Percentiles rank a stretch among this genome's conserved stretches.
Evolutionary conservation across 1,140 invertebrate species (phyloP).

Genomic region (Pseudomyrmex sp.): DNA sequence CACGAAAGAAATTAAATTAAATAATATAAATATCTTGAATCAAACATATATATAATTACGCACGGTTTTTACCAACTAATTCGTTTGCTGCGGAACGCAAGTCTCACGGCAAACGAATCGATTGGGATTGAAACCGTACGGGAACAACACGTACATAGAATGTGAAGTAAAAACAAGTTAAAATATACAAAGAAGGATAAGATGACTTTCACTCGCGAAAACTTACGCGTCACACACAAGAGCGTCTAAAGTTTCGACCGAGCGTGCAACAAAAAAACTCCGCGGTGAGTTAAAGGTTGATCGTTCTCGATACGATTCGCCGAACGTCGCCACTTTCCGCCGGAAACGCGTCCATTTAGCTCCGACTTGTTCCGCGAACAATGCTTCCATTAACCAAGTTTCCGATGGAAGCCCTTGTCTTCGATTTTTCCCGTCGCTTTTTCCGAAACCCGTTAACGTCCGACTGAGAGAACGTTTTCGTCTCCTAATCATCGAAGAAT

Average conservation of each 20-base stretch:
- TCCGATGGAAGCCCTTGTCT: conserved; percentile 60
- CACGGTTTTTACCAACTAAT: no score
- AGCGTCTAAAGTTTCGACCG: background rate
- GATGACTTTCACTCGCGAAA: no score
- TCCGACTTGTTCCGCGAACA: conserved; percentile 64
- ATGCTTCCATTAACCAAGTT: conserved; percentile 75
- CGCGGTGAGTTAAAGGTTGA: conserved; percentile 5
- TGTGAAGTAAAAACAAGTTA: no score
- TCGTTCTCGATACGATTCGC: conserved; percentile 29
- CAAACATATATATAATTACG: no score
- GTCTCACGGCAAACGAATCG: no score
- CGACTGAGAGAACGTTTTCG: background rate
- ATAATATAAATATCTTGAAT: no score
- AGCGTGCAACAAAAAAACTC: conserved; percentile 7
- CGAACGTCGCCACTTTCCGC: conserved; percentile 67
- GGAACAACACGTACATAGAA: no score
- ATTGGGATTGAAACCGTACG: no score
- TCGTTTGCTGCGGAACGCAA: no score
- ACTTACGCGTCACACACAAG: background rate
- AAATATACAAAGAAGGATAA: no score
- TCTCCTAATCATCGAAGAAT: conserved; percentile 29
- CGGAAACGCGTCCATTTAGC: conserved; percentile 77
- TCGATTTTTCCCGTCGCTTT: conserved; percentile 19
- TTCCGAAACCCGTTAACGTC: background rate
- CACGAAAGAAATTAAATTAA: no score